These are phyloP conservation scores for Indicator indicator DNA, from an alignment of 2,113 vertebrate genomes.

Conservation along the genomic window DNA sequence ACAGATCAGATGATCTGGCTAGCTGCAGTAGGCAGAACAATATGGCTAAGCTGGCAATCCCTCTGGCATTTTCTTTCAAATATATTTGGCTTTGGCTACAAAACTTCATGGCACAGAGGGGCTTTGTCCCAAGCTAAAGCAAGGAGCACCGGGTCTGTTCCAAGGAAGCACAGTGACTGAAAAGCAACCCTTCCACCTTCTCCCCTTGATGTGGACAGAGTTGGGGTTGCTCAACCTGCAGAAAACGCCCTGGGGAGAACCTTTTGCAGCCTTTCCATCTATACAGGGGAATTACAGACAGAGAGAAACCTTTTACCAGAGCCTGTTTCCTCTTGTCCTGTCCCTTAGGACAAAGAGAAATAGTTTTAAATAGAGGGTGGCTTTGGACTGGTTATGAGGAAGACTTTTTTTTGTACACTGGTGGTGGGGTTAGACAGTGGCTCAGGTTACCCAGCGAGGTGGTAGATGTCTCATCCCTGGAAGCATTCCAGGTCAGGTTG, in stretches of 20 bases:
- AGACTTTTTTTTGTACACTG: background rate
- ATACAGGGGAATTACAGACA: background rate
- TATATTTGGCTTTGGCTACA: background rate
- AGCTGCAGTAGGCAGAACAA: background rate
- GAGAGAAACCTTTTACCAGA: background rate
- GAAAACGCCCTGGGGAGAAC: background rate
- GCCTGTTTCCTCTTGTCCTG: background rate
- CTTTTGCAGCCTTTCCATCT: background rate
- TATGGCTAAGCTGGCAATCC: background rate
- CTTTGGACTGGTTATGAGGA: background rate
- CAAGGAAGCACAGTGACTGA: background rate
- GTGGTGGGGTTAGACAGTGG: background rate
- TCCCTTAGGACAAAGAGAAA: background rate
- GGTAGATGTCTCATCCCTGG: background rate
- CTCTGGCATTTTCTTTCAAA: background rate
- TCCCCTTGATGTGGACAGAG: background rate
- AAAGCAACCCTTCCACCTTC: background rate
- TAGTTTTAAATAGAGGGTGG: background rate
- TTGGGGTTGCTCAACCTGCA: background rate
- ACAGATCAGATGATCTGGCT: background rate
- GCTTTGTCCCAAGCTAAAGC: background rate
- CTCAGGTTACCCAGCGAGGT: rapidly evolving
- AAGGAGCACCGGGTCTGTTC: background rate
- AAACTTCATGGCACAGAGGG: background rate
- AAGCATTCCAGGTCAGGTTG: background rate